Evolutionary conservation across 2,888 invertebrate species (phyloP), one percentile per base, ranked within the genome.

Genomic region (Operophtera brumata): DNA sequence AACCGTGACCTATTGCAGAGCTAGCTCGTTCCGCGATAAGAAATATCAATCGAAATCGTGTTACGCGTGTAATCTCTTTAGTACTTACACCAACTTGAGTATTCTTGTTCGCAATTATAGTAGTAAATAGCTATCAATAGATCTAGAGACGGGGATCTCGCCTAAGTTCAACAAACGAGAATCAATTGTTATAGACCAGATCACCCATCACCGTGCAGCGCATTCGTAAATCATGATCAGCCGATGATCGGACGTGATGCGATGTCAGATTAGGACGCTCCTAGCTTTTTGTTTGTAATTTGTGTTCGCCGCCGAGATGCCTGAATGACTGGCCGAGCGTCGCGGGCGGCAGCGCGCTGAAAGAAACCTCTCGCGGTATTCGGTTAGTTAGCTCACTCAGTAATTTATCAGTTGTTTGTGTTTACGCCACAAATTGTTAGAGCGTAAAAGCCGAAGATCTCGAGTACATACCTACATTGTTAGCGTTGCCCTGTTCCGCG

Each of bases 191-290:
- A 75, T 64, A 67, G 73, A 70, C 64, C 73, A 71, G 85, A 83
- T 84, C 82, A 85, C 78, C 84, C 82, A 86, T 87, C 86, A 85
- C 78, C 84, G 82, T 75, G 71, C 78, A 78, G 71, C 80, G 80
- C 79, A 79, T 86, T 77, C 84, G 86, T 88, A 86, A 87, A 87
- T 88, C 89, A 89, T 87, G 88, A 85, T 85, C 86, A 84, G 78
- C 20, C 70, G 85, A 81, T 84, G 86, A 87, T 86, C 82, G 80
- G 74, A 73, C 79, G 71, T 76, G 87, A 87, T 87, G 79, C 79
- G 81, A 83, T 71, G 87, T 87, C 86, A 87, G 89, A 89, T 88
- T 83, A 84, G 79, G 70, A 67, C 78, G 84, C 85, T 82, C 77
- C 86, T 83, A 83, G 78, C 82, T 79, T 85, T 84, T 83, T 86